Percentiles rank a stretch among this genome's conserved stretches.
Evolutionary conservation across 2,888 invertebrate genomes (phyloP).

Genomic region (Eupithecia subumbrata): DNA sequence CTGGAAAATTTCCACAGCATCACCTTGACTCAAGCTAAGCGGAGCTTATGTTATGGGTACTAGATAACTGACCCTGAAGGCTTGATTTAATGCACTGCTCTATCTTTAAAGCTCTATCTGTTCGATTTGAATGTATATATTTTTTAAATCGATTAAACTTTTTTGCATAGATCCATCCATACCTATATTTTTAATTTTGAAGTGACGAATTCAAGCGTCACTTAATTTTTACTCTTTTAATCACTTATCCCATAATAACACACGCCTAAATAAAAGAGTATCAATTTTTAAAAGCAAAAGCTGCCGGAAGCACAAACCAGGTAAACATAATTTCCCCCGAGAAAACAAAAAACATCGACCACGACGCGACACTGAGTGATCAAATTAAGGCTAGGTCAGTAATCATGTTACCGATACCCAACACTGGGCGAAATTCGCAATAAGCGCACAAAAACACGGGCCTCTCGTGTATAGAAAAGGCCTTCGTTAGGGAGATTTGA

Average conservation of each 20-base stretch:
- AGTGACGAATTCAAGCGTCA: not conserved
- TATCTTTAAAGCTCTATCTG: not conserved
- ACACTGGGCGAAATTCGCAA: conserved; percentile 74
- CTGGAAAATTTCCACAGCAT: not conserved
- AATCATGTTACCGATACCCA: conserved; percentile 82
- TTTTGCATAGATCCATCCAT: too few species aligned
- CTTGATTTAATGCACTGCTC: not conserved
- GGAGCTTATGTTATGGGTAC: not conserved
- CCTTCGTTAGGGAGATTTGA: conserved; percentile 80
- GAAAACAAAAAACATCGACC: conserved; percentile 67
- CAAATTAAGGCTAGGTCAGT: conserved; percentile 82
- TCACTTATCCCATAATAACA: not conserved
- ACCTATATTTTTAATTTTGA: too few species aligned
- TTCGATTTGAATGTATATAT: too few species aligned
- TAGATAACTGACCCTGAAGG: not conserved
- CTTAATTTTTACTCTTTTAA: not conserved
- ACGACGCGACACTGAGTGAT: conserved; percentile 67
- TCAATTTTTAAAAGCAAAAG: conserved; percentile 36
- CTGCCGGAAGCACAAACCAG: conserved; percentile 51
- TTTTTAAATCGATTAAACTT: too few species aligned
- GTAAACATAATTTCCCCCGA: conserved; percentile 64
- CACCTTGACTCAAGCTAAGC: not conserved
- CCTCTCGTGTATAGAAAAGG: conserved; percentile 73
- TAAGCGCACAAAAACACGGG: conserved; percentile 75
- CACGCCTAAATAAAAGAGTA: not conserved